These are phyloP conservation scores for Caretta caretta DNA, from an alignment of 2,113 vertebrate genomes.

Conservation along the genomic window DNA sequence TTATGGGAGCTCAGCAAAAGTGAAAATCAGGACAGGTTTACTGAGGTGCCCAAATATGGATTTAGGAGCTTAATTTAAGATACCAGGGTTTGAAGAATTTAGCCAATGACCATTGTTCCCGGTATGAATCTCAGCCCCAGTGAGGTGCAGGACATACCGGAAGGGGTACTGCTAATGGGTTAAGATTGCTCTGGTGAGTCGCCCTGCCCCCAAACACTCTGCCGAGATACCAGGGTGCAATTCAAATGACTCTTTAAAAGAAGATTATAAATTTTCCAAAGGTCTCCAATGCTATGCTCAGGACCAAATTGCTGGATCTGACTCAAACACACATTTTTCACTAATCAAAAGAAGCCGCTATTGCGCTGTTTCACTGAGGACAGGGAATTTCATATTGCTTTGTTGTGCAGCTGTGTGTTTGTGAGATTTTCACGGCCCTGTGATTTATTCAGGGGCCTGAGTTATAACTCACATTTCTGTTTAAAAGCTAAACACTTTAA, in stretches of 20 bases:
- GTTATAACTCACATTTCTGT: slow-evolving; percentile 66
- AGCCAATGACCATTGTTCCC: neutral
- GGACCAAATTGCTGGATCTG: neutral
- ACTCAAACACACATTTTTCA: fast-evolving
- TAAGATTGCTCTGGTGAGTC: fast-evolving
- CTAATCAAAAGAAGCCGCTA: neutral
- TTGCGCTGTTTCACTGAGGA: slow-evolving; percentile 24
- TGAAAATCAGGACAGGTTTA: fast-evolving
- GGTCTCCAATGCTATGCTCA: neutral
- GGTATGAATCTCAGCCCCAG: fast-evolving
- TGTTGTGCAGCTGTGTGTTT: neutral
- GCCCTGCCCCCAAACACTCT: fast-evolving
- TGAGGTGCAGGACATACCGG: neutral
- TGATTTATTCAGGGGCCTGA: slow-evolving; percentile 50
- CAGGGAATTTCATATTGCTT: neutral
- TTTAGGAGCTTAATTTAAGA: neutral
- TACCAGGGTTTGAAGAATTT: fast-evolving
- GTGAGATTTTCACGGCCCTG: slow-evolving; percentile 1
- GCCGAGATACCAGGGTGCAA: neutral
- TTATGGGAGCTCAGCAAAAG: neutral
- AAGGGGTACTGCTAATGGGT: fast-evolving
- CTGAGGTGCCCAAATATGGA: fast-evolving
- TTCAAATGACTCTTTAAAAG: fast-evolving
- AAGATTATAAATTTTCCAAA: neutral
- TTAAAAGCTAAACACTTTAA: slow-evolving; percentile 68